Percentiles rank a stretch among this genome's conserved stretches.
These are phyloP conservation scores for Diarsia brunnea DNA, from an alignment of 2,888 invertebrate species.

Conservation along the genomic window DNA sequence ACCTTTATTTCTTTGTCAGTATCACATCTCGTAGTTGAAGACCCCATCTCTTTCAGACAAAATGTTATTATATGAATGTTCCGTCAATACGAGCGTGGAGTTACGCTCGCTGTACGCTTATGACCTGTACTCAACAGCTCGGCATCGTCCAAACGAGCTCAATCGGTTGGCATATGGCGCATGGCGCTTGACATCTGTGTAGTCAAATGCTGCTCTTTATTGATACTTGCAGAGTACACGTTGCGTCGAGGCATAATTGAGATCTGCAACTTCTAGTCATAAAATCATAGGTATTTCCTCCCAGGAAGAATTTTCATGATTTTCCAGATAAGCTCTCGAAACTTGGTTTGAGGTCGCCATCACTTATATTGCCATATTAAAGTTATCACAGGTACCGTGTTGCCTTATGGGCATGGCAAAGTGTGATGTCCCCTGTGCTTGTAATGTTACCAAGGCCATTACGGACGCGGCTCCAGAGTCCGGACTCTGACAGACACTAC, in stretches of 20 bases:
- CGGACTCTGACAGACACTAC: background rate
- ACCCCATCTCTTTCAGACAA: background rate
- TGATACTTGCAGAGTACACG: slow-evolving; percentile 29
- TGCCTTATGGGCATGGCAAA: background rate
- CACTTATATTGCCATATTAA: background rate
- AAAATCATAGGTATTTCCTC: background rate
- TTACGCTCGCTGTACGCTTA: background rate
- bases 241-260: background rate
- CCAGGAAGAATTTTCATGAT: background rate
- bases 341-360: background rate
- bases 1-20: background rate
- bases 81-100: background rate
- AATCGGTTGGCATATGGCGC: slow-evolving; percentile 48
- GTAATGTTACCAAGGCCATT: no score
- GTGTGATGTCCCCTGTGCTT: no score
- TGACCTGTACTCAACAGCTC: background rate
- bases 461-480: no score
- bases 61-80: background rate
- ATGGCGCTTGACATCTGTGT: slow-evolving; percentile 44
- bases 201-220: slow-evolving; percentile 60
- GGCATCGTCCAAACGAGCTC: slow-evolving; percentile 21
- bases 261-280: background rate
- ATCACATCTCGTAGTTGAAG: background rate
- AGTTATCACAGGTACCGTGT: background rate
- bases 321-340: background rate